These are phyloP conservation scores for Musca domestica DNA, from an alignment of 1,140 invertebrate species.

Conservation along the genomic window DNA sequence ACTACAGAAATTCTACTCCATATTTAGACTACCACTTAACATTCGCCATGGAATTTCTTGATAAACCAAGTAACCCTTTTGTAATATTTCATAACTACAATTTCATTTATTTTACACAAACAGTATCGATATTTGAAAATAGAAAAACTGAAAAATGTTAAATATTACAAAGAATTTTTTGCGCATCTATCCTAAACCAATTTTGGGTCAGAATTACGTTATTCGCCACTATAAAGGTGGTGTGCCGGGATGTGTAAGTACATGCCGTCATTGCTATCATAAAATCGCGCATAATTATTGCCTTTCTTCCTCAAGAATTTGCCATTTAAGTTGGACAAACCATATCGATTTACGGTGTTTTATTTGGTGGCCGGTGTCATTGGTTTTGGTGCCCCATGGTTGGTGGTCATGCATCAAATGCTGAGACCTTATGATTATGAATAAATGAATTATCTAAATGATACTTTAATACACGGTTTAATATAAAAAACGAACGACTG, in stretches of 20 bases:
- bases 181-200: neutral
- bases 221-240: neutral
- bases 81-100: no score
- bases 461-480: no score
- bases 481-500: no score
- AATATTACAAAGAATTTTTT: neutral
- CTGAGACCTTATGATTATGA: conserved; percentile 6
- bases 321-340: neutral
- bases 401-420: conserved; percentile 70
- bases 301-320: neutral
- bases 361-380: conserved; percentile 73
- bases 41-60: no score
- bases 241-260: conserved; percentile 3
- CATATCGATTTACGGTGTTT: conserved; percentile 57
- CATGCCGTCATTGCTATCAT: neutral
- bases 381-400: conserved; percentile 70
- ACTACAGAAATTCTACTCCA: no score
- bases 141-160: conserved; percentile 1
- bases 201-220: neutral
- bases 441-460: neutral
- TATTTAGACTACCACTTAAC: no score
- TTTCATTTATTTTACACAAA: no score
- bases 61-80: no score
- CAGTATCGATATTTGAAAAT: no score
- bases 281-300: neutral